A percentile compares a stretch with the other conserved stretches of the same genome.
Evolutionary conservation across 1,140 invertebrate species (phyloP).

Genomic region (Sinonovacula constricta): DNA sequence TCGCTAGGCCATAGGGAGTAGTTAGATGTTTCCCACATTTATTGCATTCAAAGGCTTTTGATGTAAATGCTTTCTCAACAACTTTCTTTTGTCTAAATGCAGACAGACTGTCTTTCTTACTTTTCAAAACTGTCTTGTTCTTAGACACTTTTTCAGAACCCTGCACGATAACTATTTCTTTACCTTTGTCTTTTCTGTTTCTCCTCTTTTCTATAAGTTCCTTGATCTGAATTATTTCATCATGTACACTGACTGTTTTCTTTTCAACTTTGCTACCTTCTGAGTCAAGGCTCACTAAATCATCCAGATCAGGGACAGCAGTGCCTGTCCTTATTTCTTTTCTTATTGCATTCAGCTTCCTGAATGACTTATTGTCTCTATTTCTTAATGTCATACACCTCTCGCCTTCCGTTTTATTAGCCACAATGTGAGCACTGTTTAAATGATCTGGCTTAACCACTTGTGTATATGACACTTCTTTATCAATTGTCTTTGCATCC

Average conservation of each 20-base stretch:
- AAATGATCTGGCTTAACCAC: neutral
- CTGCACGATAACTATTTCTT: too few relatives aligned
- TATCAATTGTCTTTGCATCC: conserved; percentile 13
- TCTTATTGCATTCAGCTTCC: conserved; percentile 31
- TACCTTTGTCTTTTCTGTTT: conserved; percentile 31
- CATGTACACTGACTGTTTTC: conserved; percentile 11
- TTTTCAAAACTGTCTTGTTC: too few relatives aligned
- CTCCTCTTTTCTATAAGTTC: conserved; percentile 41
- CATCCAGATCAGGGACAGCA: conserved; percentile 29
- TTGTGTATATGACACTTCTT: neutral
- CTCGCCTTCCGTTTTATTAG: neutral
- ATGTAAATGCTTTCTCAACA: conserved; percentile 27
- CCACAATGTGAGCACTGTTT: neutral
- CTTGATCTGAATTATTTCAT: conserved; percentile 44
- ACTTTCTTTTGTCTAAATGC: conserved; percentile 44
- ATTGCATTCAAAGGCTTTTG: conserved; percentile 42
- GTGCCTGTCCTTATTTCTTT: conserved; percentile 35
- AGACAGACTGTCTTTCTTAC: neutral
- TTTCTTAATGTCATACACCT: conserved; percentile 46
- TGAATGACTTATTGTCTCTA: conserved; percentile 44
- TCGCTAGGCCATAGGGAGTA: conserved; percentile 44
- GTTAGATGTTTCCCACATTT: conserved; percentile 43
- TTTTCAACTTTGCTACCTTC: neutral
- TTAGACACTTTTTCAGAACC: too few relatives aligned
- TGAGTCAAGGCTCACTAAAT: conserved; percentile 5